Percentiles rank a stretch among this genome's conserved stretches.
phyloP scores from a whole-genome alignment of 2,888 invertebrate genomes.

The Ectemnius lituratus region DNA sequence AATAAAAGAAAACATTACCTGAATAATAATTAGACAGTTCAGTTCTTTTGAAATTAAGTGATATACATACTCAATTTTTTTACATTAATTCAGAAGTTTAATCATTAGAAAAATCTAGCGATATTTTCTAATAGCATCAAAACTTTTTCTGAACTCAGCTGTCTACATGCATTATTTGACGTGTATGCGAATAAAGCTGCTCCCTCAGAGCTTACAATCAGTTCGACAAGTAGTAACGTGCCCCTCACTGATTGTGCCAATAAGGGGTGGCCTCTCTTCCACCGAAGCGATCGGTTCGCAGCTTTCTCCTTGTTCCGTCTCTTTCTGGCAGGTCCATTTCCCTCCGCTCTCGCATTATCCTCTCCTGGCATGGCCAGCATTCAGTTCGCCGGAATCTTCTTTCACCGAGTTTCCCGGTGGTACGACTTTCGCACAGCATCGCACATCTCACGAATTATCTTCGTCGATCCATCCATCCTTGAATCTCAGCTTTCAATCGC shows the following conservation, averaged over 20 bases:
- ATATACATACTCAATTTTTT: no score
- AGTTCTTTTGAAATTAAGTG: no score
- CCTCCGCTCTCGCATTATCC: neutral
- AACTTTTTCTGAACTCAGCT: neutral
- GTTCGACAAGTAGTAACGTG: conserved; percentile 62
- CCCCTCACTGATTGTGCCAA: conserved; percentile 64
- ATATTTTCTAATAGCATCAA: neutral
- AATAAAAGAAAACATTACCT: no score
- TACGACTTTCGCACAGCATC: conserved; percentile 8
- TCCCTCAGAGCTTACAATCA: conserved; percentile 57
- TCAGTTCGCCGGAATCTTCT: neutral
- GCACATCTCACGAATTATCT: neutral
- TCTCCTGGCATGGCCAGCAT: neutral
- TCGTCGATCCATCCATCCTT: conserved; percentile 27
- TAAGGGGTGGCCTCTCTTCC: conserved; percentile 46
- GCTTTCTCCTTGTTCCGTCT: neutral
- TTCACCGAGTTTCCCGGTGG: neutral
- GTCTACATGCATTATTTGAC: neutral
- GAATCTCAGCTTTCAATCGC: conserved; percentile 36
- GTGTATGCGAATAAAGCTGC: conserved; percentile 13
- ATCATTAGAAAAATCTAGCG: no score
- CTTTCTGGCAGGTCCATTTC: neutral
- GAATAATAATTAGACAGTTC: no score
- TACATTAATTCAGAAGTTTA: no score
- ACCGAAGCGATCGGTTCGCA: conserved; percentile 46